These are phyloP conservation scores for Periphyllus acericola DNA, from an alignment of 2,888 invertebrate genomes.

Conservation along the genomic window DNA sequence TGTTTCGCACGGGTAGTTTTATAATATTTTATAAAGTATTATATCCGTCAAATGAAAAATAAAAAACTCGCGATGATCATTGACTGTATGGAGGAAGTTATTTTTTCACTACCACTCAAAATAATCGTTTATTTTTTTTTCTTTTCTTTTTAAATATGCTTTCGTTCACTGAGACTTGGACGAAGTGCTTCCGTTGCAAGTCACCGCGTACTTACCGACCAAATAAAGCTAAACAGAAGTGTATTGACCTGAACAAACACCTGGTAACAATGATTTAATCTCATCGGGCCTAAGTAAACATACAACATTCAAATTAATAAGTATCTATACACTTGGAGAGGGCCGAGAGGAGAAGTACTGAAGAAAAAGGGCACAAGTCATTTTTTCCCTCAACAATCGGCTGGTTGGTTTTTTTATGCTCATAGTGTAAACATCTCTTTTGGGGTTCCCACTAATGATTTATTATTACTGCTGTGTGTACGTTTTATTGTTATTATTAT, in stretches of 20 bases:
- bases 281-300: conserved; percentile 52
- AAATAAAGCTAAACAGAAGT: conserved; percentile 50
- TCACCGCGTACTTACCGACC: conserved; percentile 55
- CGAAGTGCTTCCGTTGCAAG: conserved; percentile 58
- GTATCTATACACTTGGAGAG: conserved; percentile 25
- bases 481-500: conserved; percentile 35
- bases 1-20: conserved; percentile 52
- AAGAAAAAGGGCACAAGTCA: conserved; percentile 45
- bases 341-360: not conserved
- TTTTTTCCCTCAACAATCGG: conserved; percentile 39
- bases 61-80: conserved; percentile 9
- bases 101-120: conserved; percentile 29
- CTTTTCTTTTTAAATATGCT: conserved; percentile 25
- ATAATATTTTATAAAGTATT: conserved; percentile 39
- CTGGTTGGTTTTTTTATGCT: conserved; percentile 31
- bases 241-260: conserved; percentile 61
- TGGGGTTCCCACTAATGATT: conserved; percentile 57
- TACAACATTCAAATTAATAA: conserved; percentile 57
- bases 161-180: conserved; percentile 36
- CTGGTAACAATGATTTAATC: conserved; percentile 61
- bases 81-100: conserved; percentile 40
- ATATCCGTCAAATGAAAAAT: conserved; percentile 18
- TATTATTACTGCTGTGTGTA: conserved; percentile 55
- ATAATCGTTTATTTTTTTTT: conserved; percentile 42
- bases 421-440: conserved; percentile 54